phyloP scores from a whole-genome alignment of 2,797 vertebrate species.

The Enteromius trimaculatus region DNA sequence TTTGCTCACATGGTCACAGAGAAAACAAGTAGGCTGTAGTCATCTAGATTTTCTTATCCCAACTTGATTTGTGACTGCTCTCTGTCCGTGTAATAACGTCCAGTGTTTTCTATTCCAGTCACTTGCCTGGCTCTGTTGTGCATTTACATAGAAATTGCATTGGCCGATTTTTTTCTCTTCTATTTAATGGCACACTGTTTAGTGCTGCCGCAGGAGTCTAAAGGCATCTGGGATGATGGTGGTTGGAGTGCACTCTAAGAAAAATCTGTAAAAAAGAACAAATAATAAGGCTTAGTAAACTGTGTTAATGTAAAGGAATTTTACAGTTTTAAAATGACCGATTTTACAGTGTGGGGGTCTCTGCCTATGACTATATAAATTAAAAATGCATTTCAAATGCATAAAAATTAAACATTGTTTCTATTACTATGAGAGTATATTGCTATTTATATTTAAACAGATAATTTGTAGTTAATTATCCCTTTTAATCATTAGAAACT shows the following conservation, averaged over 20 bases:
- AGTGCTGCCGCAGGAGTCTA: conserved; percentile 5
- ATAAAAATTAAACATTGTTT: conserved; percentile 7
- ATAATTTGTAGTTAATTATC: conserved; percentile 27
- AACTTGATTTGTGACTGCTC: conserved; percentile 52
- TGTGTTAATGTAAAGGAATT: neutral
- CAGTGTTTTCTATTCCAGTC: conserved; percentile 50
- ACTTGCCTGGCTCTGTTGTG: conserved; percentile 32
- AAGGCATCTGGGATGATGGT: conserved; percentile 21
- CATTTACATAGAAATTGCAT: conserved; percentile 63
- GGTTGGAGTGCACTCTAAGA: conserved; percentile 3
- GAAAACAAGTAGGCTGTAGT: conserved; percentile 5
- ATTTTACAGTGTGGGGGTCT: neutral
- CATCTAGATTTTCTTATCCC: conserved; percentile 36
- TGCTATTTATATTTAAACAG: conserved; percentile 22
- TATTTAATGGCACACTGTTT: conserved; percentile 36
- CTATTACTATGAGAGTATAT: conserved; percentile 6
- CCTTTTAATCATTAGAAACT: conserved; percentile 35
- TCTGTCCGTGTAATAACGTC: conserved; percentile 35
- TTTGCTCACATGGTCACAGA: conserved; percentile 12
- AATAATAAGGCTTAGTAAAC: neutral
- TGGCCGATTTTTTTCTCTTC: conserved; percentile 36
- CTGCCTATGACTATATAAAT: neutral
- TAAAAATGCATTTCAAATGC: conserved; percentile 15
- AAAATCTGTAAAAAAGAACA: neutral
- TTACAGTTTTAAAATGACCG: neutral